Base-by-base conservation (phyloP, 2,888 invertebrate genomes). In the Gymnosoma rotundatum region DNA sequence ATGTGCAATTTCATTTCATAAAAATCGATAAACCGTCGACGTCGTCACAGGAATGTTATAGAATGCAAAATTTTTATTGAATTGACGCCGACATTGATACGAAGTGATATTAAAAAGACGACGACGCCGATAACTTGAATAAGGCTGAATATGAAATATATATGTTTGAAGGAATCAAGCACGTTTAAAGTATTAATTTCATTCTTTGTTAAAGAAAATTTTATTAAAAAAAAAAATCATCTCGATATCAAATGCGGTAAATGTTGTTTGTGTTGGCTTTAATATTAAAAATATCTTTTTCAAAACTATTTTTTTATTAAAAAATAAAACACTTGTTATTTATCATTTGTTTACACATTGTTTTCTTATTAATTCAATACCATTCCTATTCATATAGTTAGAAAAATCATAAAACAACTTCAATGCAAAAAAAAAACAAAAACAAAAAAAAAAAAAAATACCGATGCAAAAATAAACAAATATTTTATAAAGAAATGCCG, bases 311-410 rank as follows among this genome's bases (percentile, higher is more conserved):
- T 20, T 61, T 20, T 20, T 7, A 50, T 50, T 48, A 2, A 2
- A 48, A 54, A 58, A 54, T 63, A 42, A 78, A 75, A 75, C 64
- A 75, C 70, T 73, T 76, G 75, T 76, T 79, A 79, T 18, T 45
- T 61, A 75, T 61, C 38, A 79, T 72, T 76, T 80, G 10, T 69
- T 54, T 72, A 83, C 61, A 32, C 12, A 48, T 72, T 56, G 63
- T 32, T 16, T 18, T 56, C 32, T 52, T 64, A 42, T 48, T 69
- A 32, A 61, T 76, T 69, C 38, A 32, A 32, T 45, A 50, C 63
- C 42, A 54, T 69, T 54, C 50, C 42, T 73, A 67, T 25, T 48
- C 48, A 81, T 66, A 20, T 67, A 74, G 67, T 69, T 74, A 80
- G 54, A 60, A 67, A 52, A 80, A 67, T 38, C 10, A 58, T 75